Evolutionary conservation across 2,888 invertebrate species (phyloP), one percentile per base, ranked within the genome.

Genomic region (Polydrusus pterygomalis): DNA sequence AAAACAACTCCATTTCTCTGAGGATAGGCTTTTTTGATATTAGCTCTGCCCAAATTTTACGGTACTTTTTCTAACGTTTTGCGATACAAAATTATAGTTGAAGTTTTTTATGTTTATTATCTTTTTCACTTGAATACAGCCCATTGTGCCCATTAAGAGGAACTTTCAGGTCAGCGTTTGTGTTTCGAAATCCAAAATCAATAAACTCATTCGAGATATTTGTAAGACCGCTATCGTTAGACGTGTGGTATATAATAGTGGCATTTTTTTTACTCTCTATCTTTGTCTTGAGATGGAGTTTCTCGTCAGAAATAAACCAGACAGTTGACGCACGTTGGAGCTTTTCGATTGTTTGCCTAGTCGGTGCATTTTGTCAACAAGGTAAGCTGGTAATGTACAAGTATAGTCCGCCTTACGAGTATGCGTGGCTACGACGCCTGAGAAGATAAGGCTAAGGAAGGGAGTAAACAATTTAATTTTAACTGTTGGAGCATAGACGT

Each of bases 361-460:
- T 83, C 9, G 83, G 82, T 34, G 81, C 83, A 2, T 79, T 85
- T 49, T 84, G 83, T 69, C 85, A 85, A 77, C 85, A 85, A 83
- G 85, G 85, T 84, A 58, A 58, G 15, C 6, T 81, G 2, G 25
- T 25, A n/a, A n/a, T n/a, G n/a, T n/a, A n/a, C n/a, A n/a, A n/a
- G n/a, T n/a, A n/a, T n/a, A n/a, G n/a, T n/a, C n/a, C n/a, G n/a
- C n/a, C n/a, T n/a, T n/a, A n/a, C n/a, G n/a, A n/a, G n/a, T n/a
- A n/a, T n/a, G n/a, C n/a, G n/a, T n/a, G n/a, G n/a, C n/a, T n/a
- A n/a, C n/a, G n/a, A n/a, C n/a, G n/a, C n/a, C n/a, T n/a, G n/a
- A n/a, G n/a, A n/a, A n/a, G n/a, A n/a, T n/a, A n/a, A n/a, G n/a
- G n/a, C n/a, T n/a, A n/a, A n/a, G n/a, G n/a, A n/a, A n/a, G n/a